Evolutionary conservation across 2,888 invertebrate genomes (phyloP), one percentile per base, ranked within the genome.

Genomic region (Drosophila neutralis): DNA sequence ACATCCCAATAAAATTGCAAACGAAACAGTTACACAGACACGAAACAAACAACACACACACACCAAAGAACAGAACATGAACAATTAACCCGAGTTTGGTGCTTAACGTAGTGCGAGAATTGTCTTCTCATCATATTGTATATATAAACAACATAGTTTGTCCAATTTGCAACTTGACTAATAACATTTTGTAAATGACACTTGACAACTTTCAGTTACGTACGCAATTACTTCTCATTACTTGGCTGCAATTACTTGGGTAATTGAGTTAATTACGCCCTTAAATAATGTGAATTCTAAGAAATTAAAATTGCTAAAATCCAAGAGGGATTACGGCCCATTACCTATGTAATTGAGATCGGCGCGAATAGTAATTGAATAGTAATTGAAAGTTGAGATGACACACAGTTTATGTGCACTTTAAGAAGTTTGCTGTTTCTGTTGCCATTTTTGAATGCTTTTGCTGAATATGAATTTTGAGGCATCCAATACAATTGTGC

Each of bases 91-190:
- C 33, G 52, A 69, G 66, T 79, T 72, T 73, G 84, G 73, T 87
- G 85, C 85, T 89, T 89, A 60, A 58, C 58, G 74, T 89, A 87
- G 87, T 87, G 87, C 86, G 86, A 89, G 90, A 89, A 87, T 85
- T 79, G 74, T 72, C 69, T 87, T 87, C 89, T 87, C 88, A 76
- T 87, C 90, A 87, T 86, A 59, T 54, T 57, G 52, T 63, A 45
- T 56, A 63, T 69, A 40, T 58, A 52, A 60, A 54, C 53, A 69
- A 53, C 61, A 78, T 56, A 61, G 60, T 63, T 49, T 70, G 64
- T 62, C 33, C 49, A 29, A 24, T 42, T 69, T 15, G 33, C 36
- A 57, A 53, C 27, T 57, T 78, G 52, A 75, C 59, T 78, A 76
- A 76, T 62, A 45, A 38, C 6, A 24, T 18, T 42, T 11, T 31